phyloP scores from a whole-genome alignment of 2,797 vertebrate species.

The Myiothlypis chrysogaster region DNA sequence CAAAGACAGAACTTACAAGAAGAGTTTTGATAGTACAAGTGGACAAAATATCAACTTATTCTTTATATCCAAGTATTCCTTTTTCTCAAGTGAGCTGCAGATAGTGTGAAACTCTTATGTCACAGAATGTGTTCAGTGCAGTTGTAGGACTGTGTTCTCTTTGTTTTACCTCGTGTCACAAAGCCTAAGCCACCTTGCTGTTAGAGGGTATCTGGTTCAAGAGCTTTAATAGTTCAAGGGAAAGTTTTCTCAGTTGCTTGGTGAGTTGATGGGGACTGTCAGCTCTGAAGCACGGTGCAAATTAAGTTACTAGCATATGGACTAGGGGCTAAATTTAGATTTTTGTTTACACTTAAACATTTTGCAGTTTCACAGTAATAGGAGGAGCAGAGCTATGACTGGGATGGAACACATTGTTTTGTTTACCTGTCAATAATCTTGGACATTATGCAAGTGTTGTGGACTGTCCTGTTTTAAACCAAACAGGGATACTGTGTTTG shows the following conservation, averaged over 20 bases:
- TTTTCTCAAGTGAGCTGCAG: neutral
- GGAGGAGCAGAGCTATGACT: neutral
- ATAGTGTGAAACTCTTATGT: neutral
- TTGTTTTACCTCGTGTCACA: accelerated
- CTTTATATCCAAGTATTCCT: neutral
- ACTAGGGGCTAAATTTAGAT: neutral
- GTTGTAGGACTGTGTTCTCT: neutral
- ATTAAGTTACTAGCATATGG: neutral
- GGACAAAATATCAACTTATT: neutral
- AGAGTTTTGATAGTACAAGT: neutral
- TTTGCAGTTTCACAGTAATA: neutral
- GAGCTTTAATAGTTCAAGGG: neutral
- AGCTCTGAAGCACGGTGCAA: neutral
- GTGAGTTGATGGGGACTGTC: neutral
- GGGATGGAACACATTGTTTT: neutral
- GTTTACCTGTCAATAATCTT: neutral
- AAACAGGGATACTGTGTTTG: neutral
- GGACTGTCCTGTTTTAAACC: neutral
- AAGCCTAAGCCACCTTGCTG: neutral
- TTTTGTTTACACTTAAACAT: neutral
- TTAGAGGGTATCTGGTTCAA: neutral
- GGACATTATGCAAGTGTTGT: neutral
- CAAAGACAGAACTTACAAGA: neutral
- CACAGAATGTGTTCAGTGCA: neutral
- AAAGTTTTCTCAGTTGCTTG: neutral